A percentile compares a stretch with the other conserved stretches of the same genome.
These are phyloP conservation scores for Aporophyla lueneburgensis DNA, from an alignment of 2,888 invertebrate genomes.

Conservation along the genomic window DNA sequence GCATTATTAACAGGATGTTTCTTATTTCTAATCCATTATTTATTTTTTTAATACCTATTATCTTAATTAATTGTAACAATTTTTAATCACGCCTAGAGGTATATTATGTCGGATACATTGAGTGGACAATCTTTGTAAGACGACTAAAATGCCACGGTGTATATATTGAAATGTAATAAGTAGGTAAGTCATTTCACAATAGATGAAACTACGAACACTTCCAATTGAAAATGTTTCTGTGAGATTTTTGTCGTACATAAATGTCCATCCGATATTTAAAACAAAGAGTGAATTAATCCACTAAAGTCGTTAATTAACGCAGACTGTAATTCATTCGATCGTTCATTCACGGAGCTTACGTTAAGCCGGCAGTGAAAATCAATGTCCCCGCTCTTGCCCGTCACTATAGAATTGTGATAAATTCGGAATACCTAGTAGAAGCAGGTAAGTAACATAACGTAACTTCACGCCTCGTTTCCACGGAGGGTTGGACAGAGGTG, in stretches of 20 bases:
- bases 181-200: neutral
- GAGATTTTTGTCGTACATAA: conserved; percentile 2
- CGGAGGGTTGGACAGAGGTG: too few relatives aligned
- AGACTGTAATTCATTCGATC: conserved; percentile 51
- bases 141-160: too few relatives aligned
- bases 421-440: neutral
- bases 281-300: conserved; percentile 45
- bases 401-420: conserved; percentile 39
- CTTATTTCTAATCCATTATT: too few relatives aligned
- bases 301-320: conserved; percentile 60
- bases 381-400: conserved; percentile 47
- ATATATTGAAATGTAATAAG: neutral
- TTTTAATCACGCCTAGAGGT: too few relatives aligned
- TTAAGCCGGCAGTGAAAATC: conserved; percentile 58
- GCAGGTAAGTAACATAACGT: neutral
- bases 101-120: too few relatives aligned
- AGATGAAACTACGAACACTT: neutral
- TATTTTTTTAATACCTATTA: too few relatives aligned
- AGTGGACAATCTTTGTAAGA: too few relatives aligned
- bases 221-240: neutral
- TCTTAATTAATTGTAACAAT: too few relatives aligned
- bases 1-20: too few relatives aligned
- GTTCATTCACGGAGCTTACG: conserved; percentile 54
- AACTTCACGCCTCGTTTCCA: too few relatives aligned
- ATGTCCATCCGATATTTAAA: conserved; percentile 56